Conservation (phyloP, 2,113 vertebrate species). For the Podocnemis expansa region DNA sequence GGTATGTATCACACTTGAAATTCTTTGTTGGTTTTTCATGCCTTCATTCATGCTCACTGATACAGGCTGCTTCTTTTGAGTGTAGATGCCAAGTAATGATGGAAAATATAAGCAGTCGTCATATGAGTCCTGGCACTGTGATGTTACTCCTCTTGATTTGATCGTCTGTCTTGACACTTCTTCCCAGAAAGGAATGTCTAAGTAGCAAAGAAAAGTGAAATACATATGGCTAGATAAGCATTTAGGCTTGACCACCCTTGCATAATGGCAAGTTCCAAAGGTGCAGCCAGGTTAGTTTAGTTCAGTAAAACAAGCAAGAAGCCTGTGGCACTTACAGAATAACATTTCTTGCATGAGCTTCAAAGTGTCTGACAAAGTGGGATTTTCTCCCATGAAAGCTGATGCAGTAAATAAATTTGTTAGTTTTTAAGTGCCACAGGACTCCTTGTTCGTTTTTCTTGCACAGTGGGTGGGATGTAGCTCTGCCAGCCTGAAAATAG, state of each 20-base stretch:
- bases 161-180: not conserved
- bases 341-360: no score
- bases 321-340: no score
- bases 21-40: not conserved
- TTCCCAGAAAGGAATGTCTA: not conserved
- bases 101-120: not conserved
- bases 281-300: no score
- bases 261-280: no score
- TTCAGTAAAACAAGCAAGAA: no score
- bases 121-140: not conserved
- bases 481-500: not conserved
- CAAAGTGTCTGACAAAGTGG: no score
- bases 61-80: not conserved
- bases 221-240: not conserved
- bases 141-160: not conserved
- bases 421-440: no score
- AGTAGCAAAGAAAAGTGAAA: not conserved
- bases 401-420: no score
- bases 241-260: not conserved
- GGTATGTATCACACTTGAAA: not conserved
- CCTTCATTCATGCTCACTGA: accelerated
- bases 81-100: not conserved
- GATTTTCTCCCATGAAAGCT: no score
- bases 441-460: no score
- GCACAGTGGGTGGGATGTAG: not conserved